Evolutionary conservation across 2,113 vertebrate species (phyloP).

Genomic region (Lota lota): DNA sequence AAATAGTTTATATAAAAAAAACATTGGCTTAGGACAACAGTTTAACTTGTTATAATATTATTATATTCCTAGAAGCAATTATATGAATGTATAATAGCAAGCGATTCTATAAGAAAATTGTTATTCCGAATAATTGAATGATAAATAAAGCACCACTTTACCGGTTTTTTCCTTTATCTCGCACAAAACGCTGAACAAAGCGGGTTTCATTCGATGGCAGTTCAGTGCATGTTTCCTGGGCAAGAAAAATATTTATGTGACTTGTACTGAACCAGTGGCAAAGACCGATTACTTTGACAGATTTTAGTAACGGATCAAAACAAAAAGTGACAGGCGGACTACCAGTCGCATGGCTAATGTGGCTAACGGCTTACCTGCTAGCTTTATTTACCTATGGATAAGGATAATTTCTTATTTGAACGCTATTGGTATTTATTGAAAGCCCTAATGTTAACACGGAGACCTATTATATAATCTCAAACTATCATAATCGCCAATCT

Average conservation of each 20-base stretch:
- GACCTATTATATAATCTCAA: too few species aligned
- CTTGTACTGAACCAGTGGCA: too few species aligned
- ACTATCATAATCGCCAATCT: too few species aligned
- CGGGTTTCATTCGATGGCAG: constrained; percentile 82
- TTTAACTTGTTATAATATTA: too few species aligned
- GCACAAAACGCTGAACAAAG: constrained; percentile 80
- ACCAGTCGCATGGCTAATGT: constrained; percentile 14
- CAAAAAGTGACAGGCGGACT: not conserved
- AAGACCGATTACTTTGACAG: not conserved
- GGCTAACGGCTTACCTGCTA: constrained; percentile 30
- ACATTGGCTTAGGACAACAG: too few species aligned
- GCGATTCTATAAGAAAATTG: too few species aligned
- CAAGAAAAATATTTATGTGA: constrained; percentile 11
- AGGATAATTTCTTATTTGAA: too few species aligned
- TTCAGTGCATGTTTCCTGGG: constrained; percentile 80
- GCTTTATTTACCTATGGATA: too few species aligned
- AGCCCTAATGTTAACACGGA: too few species aligned
- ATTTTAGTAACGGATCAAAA: not conserved
- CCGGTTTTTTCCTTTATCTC: constrained; percentile 83
- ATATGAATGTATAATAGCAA: too few species aligned
- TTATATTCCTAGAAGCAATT: too few species aligned
- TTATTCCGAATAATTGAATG: too few species aligned
- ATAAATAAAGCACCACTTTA: constrained; percentile 23
- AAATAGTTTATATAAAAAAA: not conserved
- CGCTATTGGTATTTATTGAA: not conserved